Base-by-base conservation (phyloP, 2,888 invertebrate species). In the Epinotia demarniana region DNA sequence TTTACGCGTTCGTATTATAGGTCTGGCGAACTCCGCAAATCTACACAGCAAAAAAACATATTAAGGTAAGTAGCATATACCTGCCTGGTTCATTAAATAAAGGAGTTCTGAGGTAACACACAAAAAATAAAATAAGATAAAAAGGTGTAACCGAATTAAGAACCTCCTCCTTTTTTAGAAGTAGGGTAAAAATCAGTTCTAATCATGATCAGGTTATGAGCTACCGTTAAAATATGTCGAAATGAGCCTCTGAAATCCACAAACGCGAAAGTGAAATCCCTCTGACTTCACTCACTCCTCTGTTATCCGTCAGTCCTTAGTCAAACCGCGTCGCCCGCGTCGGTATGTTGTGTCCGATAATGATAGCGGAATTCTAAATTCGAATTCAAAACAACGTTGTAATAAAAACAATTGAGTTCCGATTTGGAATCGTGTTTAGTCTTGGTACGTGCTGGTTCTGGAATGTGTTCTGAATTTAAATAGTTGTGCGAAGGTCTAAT, bases 381-480 rank as follows among this genome's bases (percentile, higher is more conserved):
- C 43, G 23, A 63, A 46, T 46, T 13, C 16, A 33, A 12, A 55
- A 9, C 60, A 64, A 23, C 19, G 46, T 62, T 62, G 12, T 13
- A 46, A n/a, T 23, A 12, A 57, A 55, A 57, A 68, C 39, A 57
- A 18, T 19, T 19, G 57, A 39, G 19, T 13, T 27, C 27, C 33
- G 27, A 43, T 19, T 43, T 57, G 43, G 43, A 19, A 43, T 23
- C 4, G 57, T 68, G 57, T 68, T 68, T 23, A 43, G 67, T 23
- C 16, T 61, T 9, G 16, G 33, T 19, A n/a, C 19, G 57, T 33
- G 61, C 23, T 18, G 13, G 39, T 9, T 55, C 12, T 67, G 27
- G 53, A 33, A 43, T 53, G 66, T 53, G 64, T 64, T 46, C 9
- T n/a, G 49, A n/a, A 64, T 64, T 66, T 53, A 27, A 49, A 64